Percentiles rank a stretch among this genome's conserved stretches.
Conservation (phyloP, 2,888 invertebrate species). For the Lasioglossum marginatum region DNA sequence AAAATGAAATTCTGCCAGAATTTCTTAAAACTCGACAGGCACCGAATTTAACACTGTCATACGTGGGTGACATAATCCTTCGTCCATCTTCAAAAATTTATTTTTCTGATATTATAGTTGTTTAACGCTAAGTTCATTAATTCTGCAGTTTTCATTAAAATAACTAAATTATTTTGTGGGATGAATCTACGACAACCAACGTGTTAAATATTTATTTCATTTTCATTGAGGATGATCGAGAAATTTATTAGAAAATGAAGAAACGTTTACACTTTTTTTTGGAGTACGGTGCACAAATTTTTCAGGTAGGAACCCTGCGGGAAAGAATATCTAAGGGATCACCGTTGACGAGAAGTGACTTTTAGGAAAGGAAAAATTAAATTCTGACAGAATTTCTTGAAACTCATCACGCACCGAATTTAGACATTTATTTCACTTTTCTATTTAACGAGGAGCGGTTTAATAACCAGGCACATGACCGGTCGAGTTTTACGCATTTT, state of each 20-base stretch:
- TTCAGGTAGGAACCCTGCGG: background rate
- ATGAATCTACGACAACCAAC: no score
- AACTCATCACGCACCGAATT: background rate
- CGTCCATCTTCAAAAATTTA: background rate
- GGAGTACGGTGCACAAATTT: background rate
- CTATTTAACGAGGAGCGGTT: background rate
- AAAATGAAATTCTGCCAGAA: background rate
- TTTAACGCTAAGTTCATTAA: no score
- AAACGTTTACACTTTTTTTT: background rate
- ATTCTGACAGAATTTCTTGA: background rate
- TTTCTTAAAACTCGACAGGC: background rate
- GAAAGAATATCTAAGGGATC: constrained; percentile 2
- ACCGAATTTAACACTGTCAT: background rate
- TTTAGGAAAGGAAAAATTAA: background rate
- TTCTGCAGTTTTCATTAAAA: background rate
- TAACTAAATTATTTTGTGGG: background rate
- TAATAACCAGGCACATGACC: background rate
- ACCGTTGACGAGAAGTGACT: background rate
- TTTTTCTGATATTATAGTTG: background rate
- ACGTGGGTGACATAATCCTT: background rate
- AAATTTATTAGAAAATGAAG: background rate
- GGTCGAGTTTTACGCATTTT: background rate
- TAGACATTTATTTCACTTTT: background rate
- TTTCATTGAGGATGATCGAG: background rate
- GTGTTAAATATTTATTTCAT: background rate